Conservation (phyloP, 2,797 vertebrate species). For the Paramormyrops hopkinsi region DNA sequence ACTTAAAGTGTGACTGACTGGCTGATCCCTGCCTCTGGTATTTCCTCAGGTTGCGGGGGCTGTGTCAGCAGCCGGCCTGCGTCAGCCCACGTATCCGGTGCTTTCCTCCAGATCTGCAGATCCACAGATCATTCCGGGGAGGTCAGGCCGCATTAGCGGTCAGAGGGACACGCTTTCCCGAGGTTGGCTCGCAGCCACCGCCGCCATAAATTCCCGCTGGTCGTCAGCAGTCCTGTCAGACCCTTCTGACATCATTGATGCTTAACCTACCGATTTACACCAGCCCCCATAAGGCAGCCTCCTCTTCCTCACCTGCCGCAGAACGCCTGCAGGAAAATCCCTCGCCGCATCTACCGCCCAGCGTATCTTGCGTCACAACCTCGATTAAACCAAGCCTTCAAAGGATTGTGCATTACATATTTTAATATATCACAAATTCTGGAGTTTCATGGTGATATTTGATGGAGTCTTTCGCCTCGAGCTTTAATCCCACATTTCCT, state of each 20-base stretch:
- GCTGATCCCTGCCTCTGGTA: not conserved
- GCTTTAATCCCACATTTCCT: not conserved
- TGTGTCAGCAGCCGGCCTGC: not conserved
- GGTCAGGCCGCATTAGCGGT: not conserved
- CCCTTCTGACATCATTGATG: slow-evolving; percentile 30
- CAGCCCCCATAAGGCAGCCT: slow-evolving; percentile 6
- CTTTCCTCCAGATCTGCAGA: not conserved
- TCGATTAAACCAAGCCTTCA: not conserved
- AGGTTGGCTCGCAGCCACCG: not conserved
- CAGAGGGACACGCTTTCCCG: not conserved
- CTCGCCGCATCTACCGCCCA: not conserved
- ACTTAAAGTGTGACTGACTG: not conserved
- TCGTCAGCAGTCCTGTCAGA: not conserved
- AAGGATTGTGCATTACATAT: not conserved
- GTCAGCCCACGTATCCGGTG: not conserved
- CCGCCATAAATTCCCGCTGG: not conserved
- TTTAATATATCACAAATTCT: not conserved
- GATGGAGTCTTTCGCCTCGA: not conserved
- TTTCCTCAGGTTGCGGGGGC: not conserved
- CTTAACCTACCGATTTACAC: slow-evolving; percentile 39
- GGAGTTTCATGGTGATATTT: not conserved
- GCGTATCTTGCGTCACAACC: not conserved
- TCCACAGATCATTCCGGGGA: not conserved
- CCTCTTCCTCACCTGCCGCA: not conserved
- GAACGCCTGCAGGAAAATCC: not conserved